phyloP scores from a whole-genome alignment of 2,113 vertebrate genomes.

The Otis tarda region DNA sequence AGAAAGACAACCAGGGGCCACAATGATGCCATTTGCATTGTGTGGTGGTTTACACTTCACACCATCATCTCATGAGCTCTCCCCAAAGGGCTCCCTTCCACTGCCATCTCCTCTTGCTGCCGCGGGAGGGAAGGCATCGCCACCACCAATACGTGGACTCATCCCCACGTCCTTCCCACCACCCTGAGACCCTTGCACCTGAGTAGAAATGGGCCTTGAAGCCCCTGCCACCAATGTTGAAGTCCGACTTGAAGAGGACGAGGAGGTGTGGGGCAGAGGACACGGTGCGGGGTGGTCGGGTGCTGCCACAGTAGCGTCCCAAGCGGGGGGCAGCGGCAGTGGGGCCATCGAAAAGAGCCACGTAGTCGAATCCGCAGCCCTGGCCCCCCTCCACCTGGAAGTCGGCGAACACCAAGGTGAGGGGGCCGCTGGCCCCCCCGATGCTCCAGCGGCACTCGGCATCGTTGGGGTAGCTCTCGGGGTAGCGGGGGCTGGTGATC shows the following conservation, averaged over 20 bases:
- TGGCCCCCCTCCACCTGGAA: constrained; percentile 92
- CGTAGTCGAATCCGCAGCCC: constrained; percentile 90
- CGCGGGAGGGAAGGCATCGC: rapidly evolving
- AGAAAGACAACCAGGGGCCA: not conserved
- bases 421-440: constrained; percentile 65
- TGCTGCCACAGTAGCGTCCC: constrained; percentile 85
- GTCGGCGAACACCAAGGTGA: constrained; percentile 90
- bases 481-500: constrained; percentile 93
- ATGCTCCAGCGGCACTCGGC: constrained; percentile 92
- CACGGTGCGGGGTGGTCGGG: constrained; percentile 77
- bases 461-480: constrained; percentile 90
- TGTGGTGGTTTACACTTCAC: not conserved
- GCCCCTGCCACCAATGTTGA: constrained; percentile 93
- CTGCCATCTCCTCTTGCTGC: not conserved
- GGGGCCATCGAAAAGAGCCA: constrained; percentile 87
- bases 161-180: rapidly evolving
- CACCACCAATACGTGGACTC: not conserved
- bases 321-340: constrained; percentile 72
- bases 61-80: not conserved
- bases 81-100: rapidly evolving
- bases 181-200: constrained; percentile 63
- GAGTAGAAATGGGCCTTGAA: constrained; percentile 96
- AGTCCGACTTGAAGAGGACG: constrained; percentile 94
- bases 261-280: constrained; percentile 85
- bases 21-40: not conserved